Evolutionary conservation across 2,797 vertebrate species (phyloP).

Genomic region (Poeciliopsis infans): DNA sequence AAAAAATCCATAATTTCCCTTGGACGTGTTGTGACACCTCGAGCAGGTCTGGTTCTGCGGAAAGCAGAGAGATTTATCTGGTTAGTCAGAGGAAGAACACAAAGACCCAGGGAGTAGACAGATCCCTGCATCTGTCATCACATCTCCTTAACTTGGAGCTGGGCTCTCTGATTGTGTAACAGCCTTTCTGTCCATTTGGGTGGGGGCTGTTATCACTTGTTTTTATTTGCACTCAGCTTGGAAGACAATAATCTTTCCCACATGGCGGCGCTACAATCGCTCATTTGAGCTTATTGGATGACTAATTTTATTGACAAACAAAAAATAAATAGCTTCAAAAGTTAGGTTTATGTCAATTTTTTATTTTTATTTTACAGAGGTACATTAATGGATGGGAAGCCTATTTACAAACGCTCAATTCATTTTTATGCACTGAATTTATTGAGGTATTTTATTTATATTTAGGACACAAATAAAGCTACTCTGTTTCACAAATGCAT

Average conservation of each 20-base stretch:
- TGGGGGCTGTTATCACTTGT: background rate
- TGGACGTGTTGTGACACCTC: conserved; percentile 37
- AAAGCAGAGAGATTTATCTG: conserved; percentile 35
- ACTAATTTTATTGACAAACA: background rate
- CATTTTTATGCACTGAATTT: background rate
- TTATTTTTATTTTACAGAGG: background rate
- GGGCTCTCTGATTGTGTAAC: conserved; percentile 42
- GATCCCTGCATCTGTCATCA: conserved; percentile 62
- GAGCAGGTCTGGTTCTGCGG: conserved; percentile 26
- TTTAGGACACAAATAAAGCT: background rate
- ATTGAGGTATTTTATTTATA: background rate
- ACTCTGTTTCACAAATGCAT: background rate
- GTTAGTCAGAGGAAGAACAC: conserved; percentile 55
- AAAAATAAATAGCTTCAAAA: background rate
- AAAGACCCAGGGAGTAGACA: conserved; percentile 48
- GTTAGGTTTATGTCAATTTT: no score
- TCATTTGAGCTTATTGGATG: conserved; percentile 16
- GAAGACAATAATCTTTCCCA: conserved; percentile 43
- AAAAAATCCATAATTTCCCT: background rate
- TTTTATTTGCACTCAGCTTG: conserved; percentile 3
- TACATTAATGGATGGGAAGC: background rate
- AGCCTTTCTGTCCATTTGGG: background rate
- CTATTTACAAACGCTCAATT: background rate
- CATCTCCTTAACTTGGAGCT: conserved; percentile 22
- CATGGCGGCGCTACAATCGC: conserved; percentile 68